Conservation (phyloP, 2,113 vertebrate species). For the Motacilla tschutschensis region DNA sequence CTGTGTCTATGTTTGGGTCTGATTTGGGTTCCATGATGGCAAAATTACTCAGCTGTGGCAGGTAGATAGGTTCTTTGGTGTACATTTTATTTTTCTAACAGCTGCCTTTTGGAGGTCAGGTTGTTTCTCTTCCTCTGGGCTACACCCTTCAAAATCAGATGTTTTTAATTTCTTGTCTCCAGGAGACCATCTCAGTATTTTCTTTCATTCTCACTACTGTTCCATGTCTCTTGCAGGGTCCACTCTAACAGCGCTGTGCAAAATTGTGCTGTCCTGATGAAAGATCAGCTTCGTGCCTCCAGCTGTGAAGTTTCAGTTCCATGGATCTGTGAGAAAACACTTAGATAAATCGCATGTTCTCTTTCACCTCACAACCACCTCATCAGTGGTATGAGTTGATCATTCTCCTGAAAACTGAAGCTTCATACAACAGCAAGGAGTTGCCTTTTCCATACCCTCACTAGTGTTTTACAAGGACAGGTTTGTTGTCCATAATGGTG, state of each 20-base stretch:
- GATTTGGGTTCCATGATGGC: neutral
- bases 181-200: neutral
- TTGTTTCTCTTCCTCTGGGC: constrained; percentile 12
- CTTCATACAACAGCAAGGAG: neutral
- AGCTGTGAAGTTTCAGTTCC: neutral
- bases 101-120: neutral
- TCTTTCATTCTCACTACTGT: neutral
- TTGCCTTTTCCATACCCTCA: neutral
- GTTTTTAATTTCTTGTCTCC: neutral
- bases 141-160: neutral
- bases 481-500: neutral
- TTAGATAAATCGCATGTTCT: neutral
- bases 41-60: neutral
- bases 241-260: constrained; percentile 25
- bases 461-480: neutral
- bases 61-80: neutral
- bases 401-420: neutral
- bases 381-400: neutral
- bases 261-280: neutral
- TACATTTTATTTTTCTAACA: neutral
- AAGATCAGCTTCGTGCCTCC: neutral
- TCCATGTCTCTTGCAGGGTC: constrained; percentile 4
- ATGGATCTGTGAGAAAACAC: constrained; percentile 47
- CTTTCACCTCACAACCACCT: neutral
- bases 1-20: neutral